Percentiles rank a stretch among this genome's conserved stretches.
These are phyloP conservation scores for Pedicia rivosa DNA, from an alignment of 2,888 invertebrate species.

Conservation along the genomic window DNA sequence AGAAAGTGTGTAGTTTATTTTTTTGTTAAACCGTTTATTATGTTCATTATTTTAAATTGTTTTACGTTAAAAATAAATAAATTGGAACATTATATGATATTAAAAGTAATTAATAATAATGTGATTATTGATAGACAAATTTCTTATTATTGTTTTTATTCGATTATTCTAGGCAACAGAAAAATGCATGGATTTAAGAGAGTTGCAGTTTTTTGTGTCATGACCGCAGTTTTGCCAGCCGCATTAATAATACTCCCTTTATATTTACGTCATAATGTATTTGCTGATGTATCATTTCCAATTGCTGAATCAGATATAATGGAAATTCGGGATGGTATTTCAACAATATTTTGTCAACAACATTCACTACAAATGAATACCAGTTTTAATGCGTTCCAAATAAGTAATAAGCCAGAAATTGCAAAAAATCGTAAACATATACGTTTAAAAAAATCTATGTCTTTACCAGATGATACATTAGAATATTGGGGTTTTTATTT, in stretches of 20 bases:
- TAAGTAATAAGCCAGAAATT: constrained; percentile 50
- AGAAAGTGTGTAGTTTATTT: too few relatives aligned
- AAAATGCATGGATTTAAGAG: constrained; percentile 68
- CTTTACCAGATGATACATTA: constrained; percentile 65
- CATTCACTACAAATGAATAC: constrained; percentile 65
- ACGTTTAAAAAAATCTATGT: constrained; percentile 64
- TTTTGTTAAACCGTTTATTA: too few relatives aligned
- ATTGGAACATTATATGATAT: too few relatives aligned
- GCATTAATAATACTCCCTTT: constrained; percentile 59
- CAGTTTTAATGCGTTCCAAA: constrained; percentile 54
- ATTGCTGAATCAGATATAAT: constrained; percentile 75
- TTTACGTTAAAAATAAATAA: too few relatives aligned
- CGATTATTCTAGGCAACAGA: constrained; percentile 45
- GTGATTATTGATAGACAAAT: too few relatives aligned
- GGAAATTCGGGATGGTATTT: constrained; percentile 67
- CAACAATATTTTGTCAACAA: constrained; percentile 64
- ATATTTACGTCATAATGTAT: constrained; percentile 57
- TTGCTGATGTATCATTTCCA: constrained; percentile 59
- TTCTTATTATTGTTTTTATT: too few relatives aligned
- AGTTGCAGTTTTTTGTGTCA: constrained; percentile 58
- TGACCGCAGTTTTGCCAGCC: constrained; percentile 60
- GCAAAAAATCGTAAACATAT: constrained; percentile 57
- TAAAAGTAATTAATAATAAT: too few relatives aligned
- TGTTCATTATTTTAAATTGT: too few relatives aligned
- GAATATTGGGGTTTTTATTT: constrained; percentile 84